Evolutionary conservation across 2,888 invertebrate species (phyloP), one percentile per base, ranked within the genome.

Genomic region (Hypsopygia costalis): DNA sequence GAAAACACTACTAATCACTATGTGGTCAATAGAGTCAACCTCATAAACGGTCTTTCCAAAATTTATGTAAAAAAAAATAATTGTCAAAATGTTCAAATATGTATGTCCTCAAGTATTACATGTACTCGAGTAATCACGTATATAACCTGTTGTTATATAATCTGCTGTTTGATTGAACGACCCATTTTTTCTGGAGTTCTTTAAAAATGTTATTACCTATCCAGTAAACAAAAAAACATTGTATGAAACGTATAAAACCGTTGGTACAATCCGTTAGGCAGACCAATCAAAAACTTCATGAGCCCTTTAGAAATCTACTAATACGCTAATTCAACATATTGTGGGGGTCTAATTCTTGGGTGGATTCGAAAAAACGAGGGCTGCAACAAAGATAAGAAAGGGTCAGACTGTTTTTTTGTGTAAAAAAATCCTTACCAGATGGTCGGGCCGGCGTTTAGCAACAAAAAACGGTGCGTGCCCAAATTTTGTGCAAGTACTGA

Each of bases 321-420:
- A 87, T 87, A 86, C 86, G 81, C 75, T 86, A 87, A 86, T 87
- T 81, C 81, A 78, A 81, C 78, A 83, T 86, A 83, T 85, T 87
- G 86, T 78, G 72, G 81, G 85, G 87, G 75, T 71, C 69, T 66
- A 55, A 51, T 61, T 60, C 61, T 62, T 62, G 39, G 57, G 61
- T 52, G 55, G 50, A 44, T 45, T 55, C 69, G 71, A 80, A 80
- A 79, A 87, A 85, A 75, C 71, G 69, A 71, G 82, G 86, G 81
- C 81, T 67, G 80, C 69, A 77, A 67, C 76, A 77, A 71, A 85
- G 82, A 83, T 75, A 87, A 83, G 88, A 88, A 88, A 87, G 88
- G 88, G 87, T 88, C 88, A 88, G 87, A 69, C 62, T 73, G 78
- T 71, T 85, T 86, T 77, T 78, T 77, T 58, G 73, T 67, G 66